Evolutionary conservation across 2,888 invertebrate genomes (phyloP), one percentile per base, ranked within the genome.

Genomic region (Tenthredo livida): DNA sequence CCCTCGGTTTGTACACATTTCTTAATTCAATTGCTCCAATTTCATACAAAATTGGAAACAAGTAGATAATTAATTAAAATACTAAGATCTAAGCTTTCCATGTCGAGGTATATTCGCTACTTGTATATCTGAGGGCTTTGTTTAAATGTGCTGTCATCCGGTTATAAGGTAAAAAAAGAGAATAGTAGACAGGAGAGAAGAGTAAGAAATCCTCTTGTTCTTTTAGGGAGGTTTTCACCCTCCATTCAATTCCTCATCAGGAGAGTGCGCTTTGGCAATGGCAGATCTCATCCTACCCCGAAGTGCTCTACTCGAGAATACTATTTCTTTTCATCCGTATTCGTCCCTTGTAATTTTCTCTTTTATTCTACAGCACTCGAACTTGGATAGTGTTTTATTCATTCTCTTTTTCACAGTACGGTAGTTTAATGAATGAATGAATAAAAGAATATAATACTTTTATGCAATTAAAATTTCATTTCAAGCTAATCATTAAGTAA

Each of bases 201-300:
- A 40, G 40, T 58, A 80, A 61, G 33, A 61, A 77, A 77, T 50
- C 77, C 61, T 58, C 80, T 40, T 85, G 87, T 80, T 82, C 85
- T 87, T 86, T 85, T 86, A 86, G 87, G 86, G 86, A 85, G 86
- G 82, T 83, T 87, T 88, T 86, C 86, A 85, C 87, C 87, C 88
- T 87, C 87, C 88, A 88, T 90, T 90, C 87, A 89, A 91, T 91
- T 89, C 88, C 88, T 89, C 90, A 90, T 90, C 89, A 88, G 84
- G 86, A 85, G 86, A 89, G 90, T 90, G 89, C 87, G 85, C 83
- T 86, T 86, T 85, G 84, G 85, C 80, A n/a, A 21, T 84, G 43
- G 40, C 65, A 77, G 85, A 85, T 84, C 84, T 87, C 84, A 86
- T 86, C 75, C 86, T 84, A 86, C 86, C 85, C 83, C 75, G 86